Percentiles rank a stretch among this genome's conserved stretches.
Evolutionary conservation across 2,888 invertebrate genomes (phyloP).

Genomic region (Aphelenchoides bicaudatus): DNA sequence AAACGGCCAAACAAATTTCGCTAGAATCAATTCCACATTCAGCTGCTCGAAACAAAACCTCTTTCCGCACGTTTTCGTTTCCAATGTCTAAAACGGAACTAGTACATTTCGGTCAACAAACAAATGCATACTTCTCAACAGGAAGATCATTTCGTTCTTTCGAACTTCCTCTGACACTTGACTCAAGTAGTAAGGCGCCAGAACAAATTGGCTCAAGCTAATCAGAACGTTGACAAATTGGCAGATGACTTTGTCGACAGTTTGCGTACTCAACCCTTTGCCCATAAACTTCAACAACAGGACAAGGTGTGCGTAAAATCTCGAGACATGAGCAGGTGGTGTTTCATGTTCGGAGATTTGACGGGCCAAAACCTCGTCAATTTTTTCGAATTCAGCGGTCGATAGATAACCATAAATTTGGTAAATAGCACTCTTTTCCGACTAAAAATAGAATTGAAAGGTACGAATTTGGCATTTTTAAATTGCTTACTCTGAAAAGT

Average conservation of each 20-base stretch:
- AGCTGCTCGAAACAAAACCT: slow-evolving; percentile 21
- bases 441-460: too few relatives aligned
- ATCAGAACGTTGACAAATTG: slow-evolving; percentile 27
- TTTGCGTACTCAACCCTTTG: slow-evolving; percentile 11
- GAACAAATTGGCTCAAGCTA: slow-evolving; percentile 24
- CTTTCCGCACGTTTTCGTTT: slow-evolving; percentile 27
- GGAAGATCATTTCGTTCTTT: slow-evolving; percentile 22
- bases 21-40: slow-evolving; percentile 25
- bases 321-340: slow-evolving; percentile 10
- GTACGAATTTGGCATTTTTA: too few relatives aligned
- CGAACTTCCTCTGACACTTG: slow-evolving; percentile 24
- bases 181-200: slow-evolving; percentile 31
- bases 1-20: slow-evolving; percentile 27
- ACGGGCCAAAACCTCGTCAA: slow-evolving; percentile 1
- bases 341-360: background rate
- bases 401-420: slow-evolving; percentile 1
- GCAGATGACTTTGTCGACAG: slow-evolving; percentile 23
- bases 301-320: slow-evolving; percentile 38
- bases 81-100: slow-evolving; percentile 17
- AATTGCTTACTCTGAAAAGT: slow-evolving; percentile 20
- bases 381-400: background rate
- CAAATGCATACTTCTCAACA: slow-evolving; percentile 17
- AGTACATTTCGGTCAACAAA: background rate
- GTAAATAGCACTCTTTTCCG: slow-evolving; percentile 7
- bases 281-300: slow-evolving; percentile 25